Conservation (phyloP, 1,140 invertebrate species). For the Gonioctena quinquepunctata region DNA sequence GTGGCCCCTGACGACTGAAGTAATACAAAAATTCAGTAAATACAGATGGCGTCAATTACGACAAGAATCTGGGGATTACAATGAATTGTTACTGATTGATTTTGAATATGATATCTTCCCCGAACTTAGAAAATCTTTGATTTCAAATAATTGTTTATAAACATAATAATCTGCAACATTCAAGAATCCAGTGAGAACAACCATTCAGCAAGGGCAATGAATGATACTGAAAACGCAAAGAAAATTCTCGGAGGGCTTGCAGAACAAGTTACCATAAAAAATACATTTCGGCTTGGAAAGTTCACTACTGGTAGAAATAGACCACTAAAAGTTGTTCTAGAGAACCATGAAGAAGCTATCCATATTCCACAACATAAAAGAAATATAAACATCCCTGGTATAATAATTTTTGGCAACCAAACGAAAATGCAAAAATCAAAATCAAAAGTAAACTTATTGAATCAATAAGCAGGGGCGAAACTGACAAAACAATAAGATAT, state of each 20-base stretch:
- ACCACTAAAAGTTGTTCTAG: not conserved
- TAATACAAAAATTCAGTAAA: no score
- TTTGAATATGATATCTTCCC: no score
- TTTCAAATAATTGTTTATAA: no score
- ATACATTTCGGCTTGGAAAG: slow-evolving; percentile 3
- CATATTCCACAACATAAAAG: not conserved
- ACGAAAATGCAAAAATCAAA: not conserved
- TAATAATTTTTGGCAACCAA: not conserved
- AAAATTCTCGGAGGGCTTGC: not conserved
- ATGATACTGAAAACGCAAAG: not conserved
- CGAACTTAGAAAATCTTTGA: no score
- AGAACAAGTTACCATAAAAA: not conserved
- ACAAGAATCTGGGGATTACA: no score
- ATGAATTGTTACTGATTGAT: no score
- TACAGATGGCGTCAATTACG: no score
- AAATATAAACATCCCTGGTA: not conserved
- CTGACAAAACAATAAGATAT: not conserved
- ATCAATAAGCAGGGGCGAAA: not conserved
- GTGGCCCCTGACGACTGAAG: no score
- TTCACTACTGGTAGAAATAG: not conserved
- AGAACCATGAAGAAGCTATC: not conserved
- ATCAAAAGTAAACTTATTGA: not conserved
- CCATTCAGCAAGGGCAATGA: not conserved
- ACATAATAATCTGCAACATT: not conserved
- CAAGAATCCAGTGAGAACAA: slow-evolving; percentile 17